Evolutionary conservation across 2,113 vertebrate genomes (phyloP).

Genomic region (Pelecanoides urinatrix): DNA sequence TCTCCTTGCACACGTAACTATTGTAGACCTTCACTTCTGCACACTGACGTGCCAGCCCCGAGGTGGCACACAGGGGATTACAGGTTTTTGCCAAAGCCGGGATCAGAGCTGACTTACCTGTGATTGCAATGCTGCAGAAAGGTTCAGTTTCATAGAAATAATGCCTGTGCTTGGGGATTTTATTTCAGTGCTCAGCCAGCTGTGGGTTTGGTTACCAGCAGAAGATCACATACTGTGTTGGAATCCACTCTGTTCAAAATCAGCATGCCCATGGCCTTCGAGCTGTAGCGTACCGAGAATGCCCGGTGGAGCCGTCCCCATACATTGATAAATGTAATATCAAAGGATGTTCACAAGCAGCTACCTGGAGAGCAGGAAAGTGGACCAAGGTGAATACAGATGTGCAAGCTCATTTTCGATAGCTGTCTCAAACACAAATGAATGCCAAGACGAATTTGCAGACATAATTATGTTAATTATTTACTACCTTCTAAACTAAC

Average conservation of each 20-base stretch:
- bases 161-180: background rate
- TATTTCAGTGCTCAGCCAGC: slow-evolving; percentile 82
- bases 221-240: slow-evolving; percentile 81
- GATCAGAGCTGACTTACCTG: background rate
- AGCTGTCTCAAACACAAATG: background rate
- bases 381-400: slow-evolving; percentile 83
- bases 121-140: background rate
- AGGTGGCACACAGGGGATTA: rapidly evolving
- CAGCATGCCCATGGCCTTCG: slow-evolving; percentile 19
- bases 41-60: rapidly evolving
- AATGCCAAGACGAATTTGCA: background rate
- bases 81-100: background rate
- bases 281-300: slow-evolving; percentile 60
- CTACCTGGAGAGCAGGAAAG: slow-evolving; percentile 84
- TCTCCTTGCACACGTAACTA: background rate
- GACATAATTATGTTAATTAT: background rate
- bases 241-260: slow-evolving; percentile 51
- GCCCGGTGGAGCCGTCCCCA: slow-evolving; percentile 71
- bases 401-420: background rate
- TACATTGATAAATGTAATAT: slow-evolving; percentile 75
- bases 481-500: background rate
- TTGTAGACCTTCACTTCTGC: background rate
- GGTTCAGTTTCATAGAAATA: background rate
- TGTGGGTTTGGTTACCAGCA: slow-evolving; percentile 80
- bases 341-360: slow-evolving; percentile 72